phyloP scores from a whole-genome alignment of 2,888 invertebrate genomes.

The Cyclophora punctaria region DNA sequence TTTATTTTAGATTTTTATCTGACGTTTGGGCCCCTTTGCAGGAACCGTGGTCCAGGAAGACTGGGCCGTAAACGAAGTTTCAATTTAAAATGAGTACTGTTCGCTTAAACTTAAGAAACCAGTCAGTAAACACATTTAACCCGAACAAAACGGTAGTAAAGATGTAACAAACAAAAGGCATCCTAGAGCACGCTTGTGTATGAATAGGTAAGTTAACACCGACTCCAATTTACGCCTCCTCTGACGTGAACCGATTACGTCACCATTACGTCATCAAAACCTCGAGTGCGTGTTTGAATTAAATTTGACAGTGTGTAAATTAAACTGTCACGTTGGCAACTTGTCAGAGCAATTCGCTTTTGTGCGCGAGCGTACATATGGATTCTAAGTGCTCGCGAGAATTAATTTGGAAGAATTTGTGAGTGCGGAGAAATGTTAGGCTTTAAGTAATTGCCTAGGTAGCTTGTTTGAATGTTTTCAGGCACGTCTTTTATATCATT shows the following conservation, averaged over 20 bases:
- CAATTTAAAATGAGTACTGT: no score
- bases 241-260: conserved; percentile 21
- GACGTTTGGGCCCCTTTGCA: no score
- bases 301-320: conserved; percentile 39
- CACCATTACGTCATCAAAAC: conserved; percentile 19
- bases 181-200: neutral
- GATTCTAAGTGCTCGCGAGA: no score
- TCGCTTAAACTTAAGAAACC: no score
- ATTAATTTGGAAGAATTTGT: neutral
- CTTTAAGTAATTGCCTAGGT: no score
- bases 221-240: conserved; percentile 16
- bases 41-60: no score
- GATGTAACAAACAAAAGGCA: neutral
- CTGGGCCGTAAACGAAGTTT: no score
- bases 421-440: no score
- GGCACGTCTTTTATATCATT: no score
- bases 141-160: neutral
- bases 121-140: neutral
- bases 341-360: conserved; percentile 13
- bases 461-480: no score
- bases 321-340: conserved; percentile 33
- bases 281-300: conserved; percentile 30
- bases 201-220: conserved; percentile 15
- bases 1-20: no score
- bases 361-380: conserved; percentile 10